phyloP scores from a whole-genome alignment of 2,797 vertebrate genomes.

The Pitangus sulphuratus region DNA sequence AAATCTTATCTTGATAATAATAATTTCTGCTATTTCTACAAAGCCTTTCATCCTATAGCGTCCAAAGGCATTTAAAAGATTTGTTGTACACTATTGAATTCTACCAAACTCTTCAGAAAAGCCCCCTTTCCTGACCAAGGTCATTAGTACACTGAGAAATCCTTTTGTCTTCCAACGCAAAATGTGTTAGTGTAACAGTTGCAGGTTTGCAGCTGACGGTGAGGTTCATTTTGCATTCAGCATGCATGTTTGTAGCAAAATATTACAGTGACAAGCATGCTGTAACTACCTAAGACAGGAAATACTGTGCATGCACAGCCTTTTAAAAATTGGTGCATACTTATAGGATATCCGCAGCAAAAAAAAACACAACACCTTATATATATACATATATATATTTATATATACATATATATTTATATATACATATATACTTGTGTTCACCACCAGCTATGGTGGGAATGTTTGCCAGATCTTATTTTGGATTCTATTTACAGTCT shows the following conservation, averaged over 20 bases:
- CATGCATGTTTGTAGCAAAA: background rate
- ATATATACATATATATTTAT: background rate
- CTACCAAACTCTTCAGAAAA: background rate
- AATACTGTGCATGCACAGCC: background rate
- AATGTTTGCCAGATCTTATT: slow-evolving; percentile 43
- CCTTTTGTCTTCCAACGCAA: background rate
- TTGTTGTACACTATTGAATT: background rate
- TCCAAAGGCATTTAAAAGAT: background rate
- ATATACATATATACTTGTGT: background rate
- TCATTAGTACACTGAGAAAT: background rate
- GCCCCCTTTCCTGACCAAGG: background rate
- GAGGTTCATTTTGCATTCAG: slow-evolving; percentile 28
- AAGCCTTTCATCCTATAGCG: background rate
- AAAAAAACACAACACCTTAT: background rate
- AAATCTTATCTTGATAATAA: slow-evolving; percentile 16
- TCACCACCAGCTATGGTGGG: background rate
- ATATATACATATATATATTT: background rate
- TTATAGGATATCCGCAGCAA: background rate
- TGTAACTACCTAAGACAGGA: background rate
- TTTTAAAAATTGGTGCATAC: background rate
- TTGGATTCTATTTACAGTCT: slow-evolving; percentile 50
- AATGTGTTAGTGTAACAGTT: background rate
- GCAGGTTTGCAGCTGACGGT: background rate
- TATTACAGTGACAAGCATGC: background rate
- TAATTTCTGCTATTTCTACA: slow-evolving; percentile 11